phyloP scores from a whole-genome alignment of 1,140 invertebrate species.

The Lanistes nyassanus region DNA sequence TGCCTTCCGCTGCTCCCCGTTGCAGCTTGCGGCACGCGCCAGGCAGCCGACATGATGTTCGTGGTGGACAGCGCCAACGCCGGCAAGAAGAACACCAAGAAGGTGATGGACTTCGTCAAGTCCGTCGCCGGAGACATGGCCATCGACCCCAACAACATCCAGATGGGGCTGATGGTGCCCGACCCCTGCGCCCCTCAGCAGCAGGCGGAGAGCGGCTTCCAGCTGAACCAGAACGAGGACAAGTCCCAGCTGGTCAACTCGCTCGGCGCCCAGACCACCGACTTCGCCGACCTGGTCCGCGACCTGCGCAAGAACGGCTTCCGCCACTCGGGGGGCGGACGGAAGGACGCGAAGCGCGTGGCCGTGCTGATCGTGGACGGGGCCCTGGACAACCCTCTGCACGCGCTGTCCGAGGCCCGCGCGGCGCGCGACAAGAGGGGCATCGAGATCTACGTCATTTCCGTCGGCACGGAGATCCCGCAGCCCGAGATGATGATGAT shows the following conservation, averaged over 20 bases:
- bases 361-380: conserved; percentile 52
- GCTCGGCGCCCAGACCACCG: conserved; percentile 31
- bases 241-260: conserved; percentile 31
- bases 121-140: conserved; percentile 42
- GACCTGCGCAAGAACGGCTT: conserved; percentile 43
- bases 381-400: conserved; percentile 42
- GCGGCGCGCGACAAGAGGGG: conserved; percentile 43
- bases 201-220: conserved; percentile 30
- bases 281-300: conserved; percentile 44
- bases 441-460: conserved; percentile 52
- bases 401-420: conserved; percentile 56
- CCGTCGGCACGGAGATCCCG: conserved; percentile 42
- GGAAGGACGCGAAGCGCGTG: conserved; percentile 53
- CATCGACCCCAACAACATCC: conserved; percentile 46
- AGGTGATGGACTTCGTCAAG: conserved; percentile 49
- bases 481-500: conserved; percentile 48
- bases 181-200: conserved; percentile 31
- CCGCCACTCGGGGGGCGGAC: conserved; percentile 34
- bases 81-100: conserved; percentile 48
- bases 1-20: not conserved
- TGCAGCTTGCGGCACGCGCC: conserved; percentile 52
- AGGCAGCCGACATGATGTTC: conserved; percentile 58
- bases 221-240: conserved; percentile 32
- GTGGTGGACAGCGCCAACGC: conserved; percentile 55
- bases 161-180: conserved; percentile 49